phyloP scores from a whole-genome alignment of 2,113 vertebrate species.

The Eptesicus fuscus region DNA sequence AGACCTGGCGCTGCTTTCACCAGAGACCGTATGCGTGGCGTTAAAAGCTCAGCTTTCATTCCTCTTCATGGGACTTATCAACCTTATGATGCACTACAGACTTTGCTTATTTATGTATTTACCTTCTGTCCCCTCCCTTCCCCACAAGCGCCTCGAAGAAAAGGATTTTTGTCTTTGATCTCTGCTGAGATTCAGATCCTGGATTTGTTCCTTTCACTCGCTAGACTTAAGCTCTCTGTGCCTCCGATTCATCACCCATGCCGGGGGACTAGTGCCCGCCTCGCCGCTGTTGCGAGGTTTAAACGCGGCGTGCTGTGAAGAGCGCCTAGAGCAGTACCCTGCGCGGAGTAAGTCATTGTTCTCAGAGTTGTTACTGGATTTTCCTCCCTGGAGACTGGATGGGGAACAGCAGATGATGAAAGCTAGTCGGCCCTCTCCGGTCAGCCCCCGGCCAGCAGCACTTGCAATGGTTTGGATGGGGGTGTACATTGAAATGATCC shows the following conservation, averaged over 20 bases:
- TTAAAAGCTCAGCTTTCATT: neutral
- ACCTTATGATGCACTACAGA: neutral
- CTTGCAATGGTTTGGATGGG: neutral
- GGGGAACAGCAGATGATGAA: neutral
- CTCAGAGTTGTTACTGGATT: neutral
- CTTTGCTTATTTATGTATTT: neutral
- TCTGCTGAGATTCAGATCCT: neutral
- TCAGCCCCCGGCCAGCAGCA: neutral
- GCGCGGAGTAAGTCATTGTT: neutral
- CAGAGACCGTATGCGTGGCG: neutral
- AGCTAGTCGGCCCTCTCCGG: neutral
- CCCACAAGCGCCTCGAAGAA: neutral
- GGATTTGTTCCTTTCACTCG: neutral
- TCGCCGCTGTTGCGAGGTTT: neutral
- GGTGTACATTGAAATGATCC: neutral
- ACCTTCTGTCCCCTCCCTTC: neutral
- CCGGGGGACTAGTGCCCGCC: neutral
- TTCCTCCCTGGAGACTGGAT: neutral
- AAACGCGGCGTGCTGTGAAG: neutral
- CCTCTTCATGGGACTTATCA: neutral
- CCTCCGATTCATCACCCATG: neutral
- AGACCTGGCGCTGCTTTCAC: neutral
- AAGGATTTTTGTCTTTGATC: neutral
- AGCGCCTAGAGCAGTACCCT: neutral
- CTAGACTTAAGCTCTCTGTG: neutral